phyloP scores from a whole-genome alignment of 2,888 invertebrate species.

The Octodonta nipae region DNA sequence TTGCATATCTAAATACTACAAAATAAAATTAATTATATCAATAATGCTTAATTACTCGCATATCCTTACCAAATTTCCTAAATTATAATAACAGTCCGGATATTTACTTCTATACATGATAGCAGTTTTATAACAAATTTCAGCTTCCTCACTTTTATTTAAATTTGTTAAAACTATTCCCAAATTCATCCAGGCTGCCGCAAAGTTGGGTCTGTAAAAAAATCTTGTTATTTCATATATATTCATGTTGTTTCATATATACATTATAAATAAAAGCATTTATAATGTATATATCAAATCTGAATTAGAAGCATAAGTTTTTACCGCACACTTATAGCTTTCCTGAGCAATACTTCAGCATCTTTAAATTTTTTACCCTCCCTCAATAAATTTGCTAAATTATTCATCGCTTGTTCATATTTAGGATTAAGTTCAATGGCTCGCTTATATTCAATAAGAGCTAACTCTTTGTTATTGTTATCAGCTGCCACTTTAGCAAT shows the following conservation, averaged over 20 bases:
- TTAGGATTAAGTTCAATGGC: slow-evolving; percentile 50
- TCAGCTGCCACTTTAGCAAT: slow-evolving; percentile 80
- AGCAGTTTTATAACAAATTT: slow-evolving; percentile 68
- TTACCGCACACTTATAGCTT: slow-evolving; percentile 62
- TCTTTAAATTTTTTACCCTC: slow-evolving; percentile 52
- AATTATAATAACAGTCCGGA: slow-evolving; percentile 86
- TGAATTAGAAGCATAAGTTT: not conserved
- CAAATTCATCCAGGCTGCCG: slow-evolving; percentile 97
- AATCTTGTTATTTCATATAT: too few relatives aligned
- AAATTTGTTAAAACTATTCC: slow-evolving; percentile 78
- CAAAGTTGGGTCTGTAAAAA: slow-evolving; percentile 60
- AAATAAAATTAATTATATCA: slow-evolving; percentile 12
- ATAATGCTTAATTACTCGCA: not conserved
- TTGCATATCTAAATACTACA: slow-evolving; percentile 67
- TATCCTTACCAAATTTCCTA: slow-evolving; percentile 71
- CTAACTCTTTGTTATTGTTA: slow-evolving; percentile 49
- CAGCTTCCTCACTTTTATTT: slow-evolving; percentile 56
- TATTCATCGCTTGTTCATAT: slow-evolving; percentile 89
- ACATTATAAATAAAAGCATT: too few relatives aligned
- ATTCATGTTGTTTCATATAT: too few relatives aligned
- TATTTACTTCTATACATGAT: slow-evolving; percentile 63
- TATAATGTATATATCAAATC: too few relatives aligned
- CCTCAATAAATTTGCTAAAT: slow-evolving; percentile 75
- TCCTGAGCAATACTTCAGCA: slow-evolving; percentile 58
- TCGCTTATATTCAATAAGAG: slow-evolving; percentile 61